Base-by-base conservation (phyloP, 2,888 invertebrate species). In the Caenorhabditis sp. region DNA sequence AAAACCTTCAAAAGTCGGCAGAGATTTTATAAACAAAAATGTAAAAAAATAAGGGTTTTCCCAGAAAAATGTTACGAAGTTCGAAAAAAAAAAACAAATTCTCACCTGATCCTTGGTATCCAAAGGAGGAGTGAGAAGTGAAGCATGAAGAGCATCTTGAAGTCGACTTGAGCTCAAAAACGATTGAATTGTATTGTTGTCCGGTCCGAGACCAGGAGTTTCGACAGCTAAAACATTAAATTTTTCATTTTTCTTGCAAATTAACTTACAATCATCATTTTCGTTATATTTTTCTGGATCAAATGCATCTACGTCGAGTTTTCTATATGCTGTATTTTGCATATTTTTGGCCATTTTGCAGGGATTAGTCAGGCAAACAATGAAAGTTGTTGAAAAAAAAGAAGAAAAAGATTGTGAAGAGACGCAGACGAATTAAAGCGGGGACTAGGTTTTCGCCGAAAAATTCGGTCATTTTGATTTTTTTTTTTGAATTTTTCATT, bases 231-330 rank as follows among this genome's bases (percentile, higher is more conserved):
- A 43, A 72, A 66, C n/a, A n/a, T n/a, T n/a, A n/a, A n/a, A n/a
- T n/a, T n/a, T n/a, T n/a, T n/a, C n/a, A n/a, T n/a, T n/a, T n/a
- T n/a, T n/a, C n/a, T n/a, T n/a, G n/a, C n/a, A n/a, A n/a, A n/a
- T n/a, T n/a, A 55, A 70, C 72, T 57, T 69, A 73, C 83, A 74
- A 21, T 83, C 84, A 10, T 84, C 84, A 27, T 77, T 78, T 24
- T 84, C 83, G 21, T 82, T 75, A 65, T 82, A 83, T 58, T 81
- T 75, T 61, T 85, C 83, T 26, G 81, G 79, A 55, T 84, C 81
- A 51, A 79, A 81, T 5, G 81, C 84, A 67, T 86, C 86, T 14
- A 86, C 86, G 62, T 86, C 82, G 19, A 86, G 58, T 55, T 82
- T 79, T 26, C 86, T 76, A 68, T 86, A 86, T 8, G 79, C 69